These are phyloP conservation scores for Leucoma salicis DNA, from an alignment of 2,888 invertebrate genomes.

Conservation along the genomic window DNA sequence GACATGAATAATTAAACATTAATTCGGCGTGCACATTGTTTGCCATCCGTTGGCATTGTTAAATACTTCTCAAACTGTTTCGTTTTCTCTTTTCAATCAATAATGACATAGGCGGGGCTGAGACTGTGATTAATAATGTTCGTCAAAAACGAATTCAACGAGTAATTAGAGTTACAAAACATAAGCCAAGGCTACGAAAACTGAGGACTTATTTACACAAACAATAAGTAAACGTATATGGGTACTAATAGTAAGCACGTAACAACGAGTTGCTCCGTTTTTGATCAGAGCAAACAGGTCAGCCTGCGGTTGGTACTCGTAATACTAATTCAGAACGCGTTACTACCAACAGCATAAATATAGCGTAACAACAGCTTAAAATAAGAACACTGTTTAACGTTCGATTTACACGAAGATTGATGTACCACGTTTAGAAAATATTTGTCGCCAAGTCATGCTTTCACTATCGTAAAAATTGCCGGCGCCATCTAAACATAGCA, in stretches of 20 bases:
- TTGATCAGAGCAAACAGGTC: constrained; percentile 69
- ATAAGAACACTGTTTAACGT: constrained; percentile 16
- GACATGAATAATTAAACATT: constrained; percentile 64
- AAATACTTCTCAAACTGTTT: constrained; percentile 27
- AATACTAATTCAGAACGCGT: constrained; percentile 69
- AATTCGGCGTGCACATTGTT: constrained; percentile 57
- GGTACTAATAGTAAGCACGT: constrained; percentile 75
- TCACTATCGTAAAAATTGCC: constrained; percentile 27
- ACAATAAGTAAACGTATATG: constrained; percentile 60
- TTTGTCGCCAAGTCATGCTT: constrained; percentile 29
- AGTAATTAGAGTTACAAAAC: constrained; percentile 48
- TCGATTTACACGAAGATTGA: constrained; percentile 12
- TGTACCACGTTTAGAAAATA: constrained; percentile 24
- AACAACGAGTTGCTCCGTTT: constrained; percentile 69
- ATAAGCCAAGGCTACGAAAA: constrained; percentile 64
- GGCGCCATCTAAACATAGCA: constrained; percentile 30
- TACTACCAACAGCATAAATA: constrained; percentile 19
- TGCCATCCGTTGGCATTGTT: constrained; percentile 53
- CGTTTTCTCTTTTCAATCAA: constrained; percentile 29
- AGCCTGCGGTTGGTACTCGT: constrained; percentile 54
- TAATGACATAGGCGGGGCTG: constrained; percentile 39
- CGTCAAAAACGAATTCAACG: constrained; percentile 35
- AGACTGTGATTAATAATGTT: constrained; percentile 25
- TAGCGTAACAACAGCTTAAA: constrained; percentile 19
- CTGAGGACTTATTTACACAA: constrained; percentile 52